Evolutionary conservation across 1,140 invertebrate genomes (phyloP), one percentile per base, ranked within the genome.

Genomic region (Zaprionus vittiger): DNA sequence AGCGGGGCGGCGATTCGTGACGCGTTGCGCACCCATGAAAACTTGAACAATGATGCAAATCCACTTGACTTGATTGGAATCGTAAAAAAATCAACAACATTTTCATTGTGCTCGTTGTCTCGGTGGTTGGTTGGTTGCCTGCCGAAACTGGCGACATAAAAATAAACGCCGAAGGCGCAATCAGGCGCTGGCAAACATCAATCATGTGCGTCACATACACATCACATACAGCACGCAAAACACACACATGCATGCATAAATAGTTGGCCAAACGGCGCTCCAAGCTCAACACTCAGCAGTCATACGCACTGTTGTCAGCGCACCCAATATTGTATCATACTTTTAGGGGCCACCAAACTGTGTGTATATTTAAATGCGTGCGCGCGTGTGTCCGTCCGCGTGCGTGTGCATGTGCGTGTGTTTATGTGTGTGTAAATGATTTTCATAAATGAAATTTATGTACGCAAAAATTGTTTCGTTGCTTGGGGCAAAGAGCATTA

Each of bases 51-150:
- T 77, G 81, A 82, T 85, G 79, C 59, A 90, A 82, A 82, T 82
- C 85, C 85, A 90, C 85, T 90, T 85, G 81, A 80, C 81, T 90
- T 90, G 85, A 90, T 90, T 90, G 86, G 90, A 90, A 85, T 85
- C 86, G 70, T 85, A 80, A 81, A 59, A 77, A 66, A 68, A 79
- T 65, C 70, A 81, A 74, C 78, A 81, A 80, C 62, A 76, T 81
- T 89, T 73, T 56, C 68, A 68, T 59, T 82, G 62, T 55, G 61
- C 12, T 37, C 41, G 70, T 61, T 64, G 69, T 64, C 17, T 28
- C 1, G 3, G 17, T 68, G 59, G 47, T 28, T 65, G 41, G 31
- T 73, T 31, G 59, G 14, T 7, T 69, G 61, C 52, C 52, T 38
- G 62, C 56, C 34, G 49, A 70, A 81, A 86, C 73, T 73, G 83